A percentile compares a stretch with the other conserved stretches of the same genome.
phyloP scores from a whole-genome alignment of 92 coral and sea anemone species.

The Porites divaricata region DNA sequence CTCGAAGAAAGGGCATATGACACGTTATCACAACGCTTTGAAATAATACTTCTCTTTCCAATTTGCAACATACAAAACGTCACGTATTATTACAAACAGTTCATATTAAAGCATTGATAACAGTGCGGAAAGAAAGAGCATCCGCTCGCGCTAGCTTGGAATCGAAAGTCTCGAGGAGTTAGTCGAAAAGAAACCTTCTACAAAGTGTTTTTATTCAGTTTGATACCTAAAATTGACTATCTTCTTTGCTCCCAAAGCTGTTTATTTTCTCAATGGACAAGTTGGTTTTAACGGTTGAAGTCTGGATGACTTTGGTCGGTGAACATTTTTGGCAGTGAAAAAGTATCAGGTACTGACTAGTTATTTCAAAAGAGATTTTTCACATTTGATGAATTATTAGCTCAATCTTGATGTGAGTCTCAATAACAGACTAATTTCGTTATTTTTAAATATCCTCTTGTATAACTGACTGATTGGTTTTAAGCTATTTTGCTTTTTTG shows the following conservation, averaged over 20 bases:
- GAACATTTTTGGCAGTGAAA: conserved; percentile 5
- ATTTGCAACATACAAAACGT: background rate
- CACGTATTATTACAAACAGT: background rate
- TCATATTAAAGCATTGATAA: background rate
- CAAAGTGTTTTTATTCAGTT: no score
- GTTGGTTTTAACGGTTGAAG: background rate
- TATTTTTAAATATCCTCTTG: no score
- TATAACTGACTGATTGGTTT: no score
- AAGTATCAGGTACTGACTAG: background rate
- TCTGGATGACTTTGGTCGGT: background rate
- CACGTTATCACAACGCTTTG: background rate
- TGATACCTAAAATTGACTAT: background rate
- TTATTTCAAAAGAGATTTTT: no score
- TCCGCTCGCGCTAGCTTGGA: no score
- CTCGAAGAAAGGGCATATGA: background rate
- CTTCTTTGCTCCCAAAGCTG: background rate
- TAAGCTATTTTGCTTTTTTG: no score
- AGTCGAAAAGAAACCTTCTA: no score
- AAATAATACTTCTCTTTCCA: background rate
- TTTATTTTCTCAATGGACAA: background rate
- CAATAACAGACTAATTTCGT: no score
- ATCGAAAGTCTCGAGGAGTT: no score
- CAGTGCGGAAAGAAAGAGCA: background rate
- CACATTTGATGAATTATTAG: no score
- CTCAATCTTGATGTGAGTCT: no score